Evolutionary conservation across 2,113 vertebrate species (phyloP), one percentile per base, ranked within the genome.

Genomic region (Anoplopoma fimbria): DNA sequence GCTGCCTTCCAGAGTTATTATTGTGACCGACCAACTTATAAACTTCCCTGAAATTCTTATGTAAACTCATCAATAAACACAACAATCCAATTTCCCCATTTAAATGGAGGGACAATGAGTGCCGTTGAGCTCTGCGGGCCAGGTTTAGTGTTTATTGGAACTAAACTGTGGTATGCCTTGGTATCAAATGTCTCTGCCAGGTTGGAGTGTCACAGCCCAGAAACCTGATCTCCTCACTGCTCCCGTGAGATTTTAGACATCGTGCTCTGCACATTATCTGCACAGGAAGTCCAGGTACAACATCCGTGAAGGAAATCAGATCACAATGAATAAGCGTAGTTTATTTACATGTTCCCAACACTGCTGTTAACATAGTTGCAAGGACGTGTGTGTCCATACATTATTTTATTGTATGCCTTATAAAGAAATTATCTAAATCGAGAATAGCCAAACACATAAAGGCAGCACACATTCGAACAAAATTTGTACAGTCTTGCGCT

Each of bases 61-160:
- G 58, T 87, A 88, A 91, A 89, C 65, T 86, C 83, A 67, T 87
- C 73, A 87, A 90, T 89, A 91, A 92, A 91, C 80, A 78, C 53
- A 79, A 85, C 74, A 88, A 84, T 83, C 64, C 70, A 83, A 78
- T 91, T 87, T 75, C 86, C 69, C 82, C 6, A 14, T 80, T 71
- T 89, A 69, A 74, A 75, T 69, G 4, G 14, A 57, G 74, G 77
- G 68, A 86, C 83, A 89, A 67, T 79, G 70, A 68, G 69, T 42
- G n/a, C 31, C 4, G 74, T 76, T 90, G 72, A 86, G 84, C 82
- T 71, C 75, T 49, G 40, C 34, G 49, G 77, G 64, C 25, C 21
- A 36, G 65, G 75, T 83, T 84, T 82, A 81, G 53, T 93, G 88
- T 91, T 87, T 89, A 81, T 85, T 87, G 83, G 82, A 89, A 82